These are phyloP conservation scores for Temnothorax nylanderi DNA, from an alignment of 1,140 invertebrate genomes.

Conservation along the genomic window DNA sequence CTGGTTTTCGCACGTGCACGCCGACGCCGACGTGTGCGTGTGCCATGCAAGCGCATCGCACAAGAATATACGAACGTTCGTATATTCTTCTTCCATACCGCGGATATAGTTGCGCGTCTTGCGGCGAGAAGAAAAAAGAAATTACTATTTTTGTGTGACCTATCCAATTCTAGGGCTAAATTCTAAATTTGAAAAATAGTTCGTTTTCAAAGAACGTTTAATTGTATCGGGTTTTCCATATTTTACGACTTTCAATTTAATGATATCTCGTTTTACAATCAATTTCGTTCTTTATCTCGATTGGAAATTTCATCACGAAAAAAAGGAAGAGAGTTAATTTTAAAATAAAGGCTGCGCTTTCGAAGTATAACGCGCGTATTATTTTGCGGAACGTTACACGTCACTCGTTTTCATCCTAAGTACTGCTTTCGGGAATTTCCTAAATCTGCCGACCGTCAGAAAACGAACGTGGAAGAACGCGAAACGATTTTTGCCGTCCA, in stretches of 20 bases:
- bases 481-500: conserved; percentile 22
- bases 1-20: conserved; percentile 45
- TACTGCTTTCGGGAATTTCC: not conserved
- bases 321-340: not conserved
- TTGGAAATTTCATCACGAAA: not conserved
- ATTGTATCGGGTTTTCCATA: not conserved
- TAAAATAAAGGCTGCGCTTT: not conserved
- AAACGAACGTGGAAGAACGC: conserved; percentile 39
- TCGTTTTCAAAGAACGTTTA: not conserved
- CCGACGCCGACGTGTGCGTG: not conserved
- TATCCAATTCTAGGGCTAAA: not conserved
- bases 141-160: not conserved
- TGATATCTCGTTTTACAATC: not conserved
- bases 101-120: not conserved
- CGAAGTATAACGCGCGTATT: not conserved
- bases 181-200: not conserved
- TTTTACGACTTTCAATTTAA: not conserved
- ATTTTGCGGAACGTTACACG: not conserved
- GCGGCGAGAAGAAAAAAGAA: not conserved
- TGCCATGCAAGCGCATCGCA: not conserved
- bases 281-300: not conserved
- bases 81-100: not conserved
- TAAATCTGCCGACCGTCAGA: conserved; percentile 3
- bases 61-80: not conserved
- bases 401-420: not conserved